Conservation (phyloP, 2,888 invertebrate species). For the Peribatodes rhomboidaria region DNA sequence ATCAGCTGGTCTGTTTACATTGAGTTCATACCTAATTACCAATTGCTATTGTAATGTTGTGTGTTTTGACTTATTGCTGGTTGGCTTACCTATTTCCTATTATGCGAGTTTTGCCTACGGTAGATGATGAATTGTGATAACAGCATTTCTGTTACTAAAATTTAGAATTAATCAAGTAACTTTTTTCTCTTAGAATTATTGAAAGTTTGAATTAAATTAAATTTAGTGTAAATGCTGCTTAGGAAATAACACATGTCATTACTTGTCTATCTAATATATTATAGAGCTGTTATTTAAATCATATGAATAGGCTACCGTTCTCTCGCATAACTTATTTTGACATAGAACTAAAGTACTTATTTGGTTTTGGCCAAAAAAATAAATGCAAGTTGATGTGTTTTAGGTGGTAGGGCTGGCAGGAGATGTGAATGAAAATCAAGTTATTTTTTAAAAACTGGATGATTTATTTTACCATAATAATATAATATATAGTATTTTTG, state of each 20-base stretch:
- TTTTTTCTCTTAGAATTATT: too few relatives aligned
- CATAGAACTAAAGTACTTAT: too few relatives aligned
- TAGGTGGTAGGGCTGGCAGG: not conserved
- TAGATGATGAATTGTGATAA: not conserved
- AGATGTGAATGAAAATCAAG: slow-evolving; percentile 69
- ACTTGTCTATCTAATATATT: too few relatives aligned
- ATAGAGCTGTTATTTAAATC: too few relatives aligned
- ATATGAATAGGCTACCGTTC: too few relatives aligned
- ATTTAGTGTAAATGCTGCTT: too few relatives aligned
- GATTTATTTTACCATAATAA: slow-evolving; percentile 90
- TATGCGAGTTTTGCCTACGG: not conserved
- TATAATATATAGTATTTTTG: slow-evolving; percentile 88
- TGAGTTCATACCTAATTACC: slow-evolving; percentile 26
- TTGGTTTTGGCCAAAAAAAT: not conserved
- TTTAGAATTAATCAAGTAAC: too few relatives aligned
- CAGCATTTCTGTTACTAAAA: not conserved
- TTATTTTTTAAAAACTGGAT: slow-evolving; percentile 88
- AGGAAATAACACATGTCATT: too few relatives aligned
- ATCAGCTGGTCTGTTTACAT: slow-evolving; percentile 22
- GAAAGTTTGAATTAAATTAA: too few relatives aligned
- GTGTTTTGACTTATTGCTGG: slow-evolving; percentile 15
- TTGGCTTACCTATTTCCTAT: slow-evolving; percentile 11
- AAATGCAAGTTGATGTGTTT: not conserved
- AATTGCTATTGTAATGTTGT: slow-evolving; percentile 24
- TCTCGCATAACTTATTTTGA: not conserved